Conservation (phyloP, 1,140 invertebrate species). For the Paraescarpia echinospica region DNA sequence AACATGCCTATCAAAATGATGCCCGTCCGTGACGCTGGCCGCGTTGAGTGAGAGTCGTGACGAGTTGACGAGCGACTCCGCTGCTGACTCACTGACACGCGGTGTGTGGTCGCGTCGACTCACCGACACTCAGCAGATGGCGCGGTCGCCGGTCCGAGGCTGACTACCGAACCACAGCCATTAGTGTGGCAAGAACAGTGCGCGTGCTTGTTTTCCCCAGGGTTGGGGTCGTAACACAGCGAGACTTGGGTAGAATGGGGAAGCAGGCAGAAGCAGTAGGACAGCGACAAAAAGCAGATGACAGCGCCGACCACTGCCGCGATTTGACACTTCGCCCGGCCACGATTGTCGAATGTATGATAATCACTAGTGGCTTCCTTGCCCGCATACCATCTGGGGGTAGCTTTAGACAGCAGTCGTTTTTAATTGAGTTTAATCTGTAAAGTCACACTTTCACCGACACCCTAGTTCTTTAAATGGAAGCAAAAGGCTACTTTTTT, state of each 20-base stretch:
- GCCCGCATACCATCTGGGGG: no score
- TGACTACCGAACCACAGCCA: neutral
- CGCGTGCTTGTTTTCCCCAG: neutral
- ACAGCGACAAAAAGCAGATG: neutral
- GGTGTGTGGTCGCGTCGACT: neutral
- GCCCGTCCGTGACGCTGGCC: neutral
- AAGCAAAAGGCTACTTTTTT: no score
- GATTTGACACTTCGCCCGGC: neutral
- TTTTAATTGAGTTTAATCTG: no score
- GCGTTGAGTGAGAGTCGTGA: neutral
- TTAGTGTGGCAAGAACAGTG: neutral
- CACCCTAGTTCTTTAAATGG: no score
- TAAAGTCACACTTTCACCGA: no score
- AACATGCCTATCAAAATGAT: neutral
- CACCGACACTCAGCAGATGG: neutral
- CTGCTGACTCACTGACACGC: neutral
- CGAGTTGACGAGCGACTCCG: neutral
- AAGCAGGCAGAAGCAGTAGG: no score
- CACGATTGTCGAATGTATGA: neutral
- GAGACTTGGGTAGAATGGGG: neutral
- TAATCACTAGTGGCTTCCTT: neutral
- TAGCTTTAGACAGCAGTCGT: no score
- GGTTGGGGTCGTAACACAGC: neutral
- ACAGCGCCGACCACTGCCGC: neutral
- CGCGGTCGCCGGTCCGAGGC: neutral